Conservation (phyloP, 2,113 vertebrate species). For the Gopherus flavomarginatus region DNA sequence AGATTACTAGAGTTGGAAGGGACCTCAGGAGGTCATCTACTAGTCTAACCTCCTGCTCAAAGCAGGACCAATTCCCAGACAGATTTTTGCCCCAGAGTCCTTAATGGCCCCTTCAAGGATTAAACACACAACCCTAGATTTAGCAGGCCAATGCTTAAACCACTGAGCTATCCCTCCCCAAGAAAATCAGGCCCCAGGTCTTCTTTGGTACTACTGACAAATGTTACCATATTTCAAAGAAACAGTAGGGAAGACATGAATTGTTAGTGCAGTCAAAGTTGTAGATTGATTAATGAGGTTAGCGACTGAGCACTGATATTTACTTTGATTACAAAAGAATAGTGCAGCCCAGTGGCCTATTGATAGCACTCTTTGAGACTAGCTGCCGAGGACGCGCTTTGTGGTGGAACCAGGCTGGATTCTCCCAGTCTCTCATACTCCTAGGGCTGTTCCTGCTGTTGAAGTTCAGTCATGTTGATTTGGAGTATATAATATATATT, state of each 20-base stretch:
- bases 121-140: too few species aligned
- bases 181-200: neutral
- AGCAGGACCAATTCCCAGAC: too few species aligned
- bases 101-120: too few species aligned
- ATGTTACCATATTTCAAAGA: neutral
- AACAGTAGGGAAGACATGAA: fast-evolving
- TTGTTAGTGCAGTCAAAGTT: neutral
- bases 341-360: neutral
- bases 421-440: neutral
- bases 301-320: neutral
- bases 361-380: neutral
- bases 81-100: too few species aligned
- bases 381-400: neutral
- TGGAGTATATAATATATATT: neutral
- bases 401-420: neutral
- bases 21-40: too few species aligned
- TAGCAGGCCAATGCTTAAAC: too few species aligned
- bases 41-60: too few species aligned
- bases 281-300: fast-evolving
- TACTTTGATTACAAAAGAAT: neutral
- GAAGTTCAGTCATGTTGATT: neutral
- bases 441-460: neutral
- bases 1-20: too few species aligned
- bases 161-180: too few species aligned
- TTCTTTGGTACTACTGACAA: neutral